phyloP scores from a whole-genome alignment of 2,113 vertebrate genomes.

The Gnathonemus echidnorhynchus region DNA sequence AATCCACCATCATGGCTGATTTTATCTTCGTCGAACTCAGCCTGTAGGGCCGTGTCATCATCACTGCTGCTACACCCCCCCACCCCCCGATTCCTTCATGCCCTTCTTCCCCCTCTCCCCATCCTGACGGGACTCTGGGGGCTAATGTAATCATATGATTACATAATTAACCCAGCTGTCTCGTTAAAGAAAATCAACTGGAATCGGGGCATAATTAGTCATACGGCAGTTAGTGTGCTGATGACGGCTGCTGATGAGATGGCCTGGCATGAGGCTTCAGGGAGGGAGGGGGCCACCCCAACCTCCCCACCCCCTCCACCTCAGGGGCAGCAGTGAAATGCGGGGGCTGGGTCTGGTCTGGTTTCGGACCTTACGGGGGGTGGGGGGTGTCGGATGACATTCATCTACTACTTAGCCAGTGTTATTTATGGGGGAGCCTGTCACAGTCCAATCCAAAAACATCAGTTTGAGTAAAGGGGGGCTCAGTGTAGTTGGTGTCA shows the following conservation, averaged over 20 bases:
- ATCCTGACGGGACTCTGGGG: slow-evolving; percentile 65
- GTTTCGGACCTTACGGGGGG: neutral
- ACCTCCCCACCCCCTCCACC: neutral
- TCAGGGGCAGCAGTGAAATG: neutral
- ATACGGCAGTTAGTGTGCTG: slow-evolving; percentile 81
- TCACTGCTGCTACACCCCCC: neutral
- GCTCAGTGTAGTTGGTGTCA: neutral
- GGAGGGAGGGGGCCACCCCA: neutral
- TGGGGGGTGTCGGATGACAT: neutral
- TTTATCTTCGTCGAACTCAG: neutral
- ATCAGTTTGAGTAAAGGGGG: neutral
- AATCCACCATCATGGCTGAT: neutral
- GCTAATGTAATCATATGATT: slow-evolving; percentile 85
- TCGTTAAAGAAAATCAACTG: slow-evolving; percentile 86
- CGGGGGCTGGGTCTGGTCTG: neutral
- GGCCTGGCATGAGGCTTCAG: slow-evolving; percentile 42
- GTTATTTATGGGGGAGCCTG: neutral
- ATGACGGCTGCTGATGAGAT: slow-evolving; percentile 72
- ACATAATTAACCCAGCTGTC: slow-evolving; percentile 92
- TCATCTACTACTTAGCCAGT: neutral
- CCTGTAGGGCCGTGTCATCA: neutral
- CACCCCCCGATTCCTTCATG: neutral
- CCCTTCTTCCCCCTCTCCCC: slow-evolving; percentile 19
- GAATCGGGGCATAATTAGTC: slow-evolving; percentile 88
- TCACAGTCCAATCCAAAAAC: neutral